Conservation (phyloP, 35 echinoderm and acorn worm genomes). For the Hemicentrotus pulcherrimus region DNA sequence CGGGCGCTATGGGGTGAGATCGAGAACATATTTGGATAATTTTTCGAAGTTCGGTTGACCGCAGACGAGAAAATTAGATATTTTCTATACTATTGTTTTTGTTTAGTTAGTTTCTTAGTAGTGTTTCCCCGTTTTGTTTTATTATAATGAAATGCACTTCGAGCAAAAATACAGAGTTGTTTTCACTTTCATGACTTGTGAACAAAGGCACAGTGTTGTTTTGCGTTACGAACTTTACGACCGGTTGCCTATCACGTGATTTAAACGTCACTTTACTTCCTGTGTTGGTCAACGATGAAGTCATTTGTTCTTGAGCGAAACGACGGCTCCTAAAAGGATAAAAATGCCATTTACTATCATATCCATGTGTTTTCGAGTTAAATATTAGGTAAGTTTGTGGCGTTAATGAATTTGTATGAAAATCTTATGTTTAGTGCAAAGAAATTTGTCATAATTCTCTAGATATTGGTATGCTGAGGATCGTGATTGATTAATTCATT, state of each 20-base stretch:
- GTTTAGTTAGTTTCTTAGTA: too few species aligned
- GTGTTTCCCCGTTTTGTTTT: too few species aligned
- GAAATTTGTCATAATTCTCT: background rate
- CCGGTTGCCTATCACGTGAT: conserved; percentile 34
- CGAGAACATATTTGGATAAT: too few species aligned
- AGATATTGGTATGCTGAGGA: too few species aligned
- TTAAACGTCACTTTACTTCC: conserved; percentile 31
- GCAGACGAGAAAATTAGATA: too few species aligned
- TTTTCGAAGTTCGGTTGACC: too few species aligned
- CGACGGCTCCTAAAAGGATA: background rate
- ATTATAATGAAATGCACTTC: too few species aligned
- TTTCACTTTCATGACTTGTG: background rate
- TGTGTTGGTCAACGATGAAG: background rate
- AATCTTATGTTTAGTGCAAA: background rate
- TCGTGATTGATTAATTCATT: too few species aligned
- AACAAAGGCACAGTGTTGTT: background rate
- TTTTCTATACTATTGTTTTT: too few species aligned
- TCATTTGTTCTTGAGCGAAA: background rate
- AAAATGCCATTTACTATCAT: background rate
- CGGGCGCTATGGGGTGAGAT: too few species aligned
- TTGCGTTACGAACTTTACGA: background rate
- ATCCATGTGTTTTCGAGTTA: background rate
- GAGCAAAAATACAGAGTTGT: too few species aligned
- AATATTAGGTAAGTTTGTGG: background rate
- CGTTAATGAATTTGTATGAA: background rate